Evolutionary conservation across 2,888 invertebrate species (phyloP).

Genomic region (Callyntrura sp.): DNA sequence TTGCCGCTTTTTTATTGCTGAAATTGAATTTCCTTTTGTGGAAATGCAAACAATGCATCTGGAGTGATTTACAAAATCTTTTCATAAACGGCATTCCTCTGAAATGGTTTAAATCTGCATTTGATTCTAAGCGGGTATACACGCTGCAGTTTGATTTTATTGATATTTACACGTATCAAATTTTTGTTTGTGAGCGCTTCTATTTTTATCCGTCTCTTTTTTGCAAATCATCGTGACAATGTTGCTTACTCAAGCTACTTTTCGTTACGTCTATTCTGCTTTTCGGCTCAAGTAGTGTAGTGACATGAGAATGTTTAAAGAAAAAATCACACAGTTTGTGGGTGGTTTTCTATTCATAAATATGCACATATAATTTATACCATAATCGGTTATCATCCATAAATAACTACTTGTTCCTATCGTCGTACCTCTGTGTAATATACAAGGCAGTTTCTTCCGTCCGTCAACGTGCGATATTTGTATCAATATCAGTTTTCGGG

Average conservation of each 20-base stretch:
- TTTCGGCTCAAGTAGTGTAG: not conserved
- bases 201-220: conserved; percentile 7
- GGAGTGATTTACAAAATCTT: not conserved
- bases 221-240: conserved; percentile 48
- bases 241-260: not conserved
- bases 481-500: too few relatives aligned
- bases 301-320: conserved; percentile 40
- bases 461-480: too few relatives aligned
- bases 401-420: too few relatives aligned
- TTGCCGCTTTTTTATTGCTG: not conserved
- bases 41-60: conserved; percentile 25
- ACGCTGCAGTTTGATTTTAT: not conserved
- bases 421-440: too few relatives aligned
- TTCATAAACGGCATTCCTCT: not conserved
- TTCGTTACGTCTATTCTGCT: not conserved
- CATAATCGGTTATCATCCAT: too few relatives aligned
- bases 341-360: conserved; percentile 59
- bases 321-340: conserved; percentile 67
- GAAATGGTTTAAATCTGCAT: conserved; percentile 3
- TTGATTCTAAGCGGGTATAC: conserved; percentile 10
- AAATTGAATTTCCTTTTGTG: not conserved
- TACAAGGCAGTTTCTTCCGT: too few relatives aligned
- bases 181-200: conserved; percentile 36
- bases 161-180: conserved; percentile 13
- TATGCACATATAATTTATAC: too few relatives aligned